Percentiles rank a stretch among this genome's conserved stretches.
Conservation (phyloP, 2,888 invertebrate species). For the Andricus quercusramuli region DNA sequence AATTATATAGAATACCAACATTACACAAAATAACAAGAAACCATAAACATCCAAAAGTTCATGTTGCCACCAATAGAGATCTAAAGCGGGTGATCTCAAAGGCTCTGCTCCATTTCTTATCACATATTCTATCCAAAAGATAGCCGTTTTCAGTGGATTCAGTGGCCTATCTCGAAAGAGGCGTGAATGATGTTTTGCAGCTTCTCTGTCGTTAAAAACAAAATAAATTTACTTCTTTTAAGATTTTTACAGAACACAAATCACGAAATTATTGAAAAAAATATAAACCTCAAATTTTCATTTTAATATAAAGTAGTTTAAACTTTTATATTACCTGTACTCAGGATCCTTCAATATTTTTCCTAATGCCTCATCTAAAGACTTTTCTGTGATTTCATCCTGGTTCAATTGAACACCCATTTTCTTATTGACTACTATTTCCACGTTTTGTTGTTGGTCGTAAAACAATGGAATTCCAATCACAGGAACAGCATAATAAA, state of each 20-base stretch:
- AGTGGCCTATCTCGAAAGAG: conserved; percentile 64
- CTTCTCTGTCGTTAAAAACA: conserved; percentile 48
- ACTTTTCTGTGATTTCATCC: conserved; percentile 57
- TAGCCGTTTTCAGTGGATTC: conserved; percentile 58
- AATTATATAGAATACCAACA: neutral
- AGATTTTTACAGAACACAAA: neutral
- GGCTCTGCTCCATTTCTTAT: conserved; percentile 64
- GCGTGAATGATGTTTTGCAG: conserved; percentile 11
- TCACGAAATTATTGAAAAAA: conserved; percentile 11
- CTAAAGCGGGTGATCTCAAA: conserved; percentile 61
- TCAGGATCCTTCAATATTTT: conserved; percentile 57
- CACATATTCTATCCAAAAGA: conserved; percentile 43
- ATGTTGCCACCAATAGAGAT: conserved; percentile 47
- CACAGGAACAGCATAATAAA: conserved; percentile 65
- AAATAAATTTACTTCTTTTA: neutral
- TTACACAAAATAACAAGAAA: neutral
- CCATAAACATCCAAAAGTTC: too few relatives aligned
- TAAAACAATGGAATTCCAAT: conserved; percentile 68
- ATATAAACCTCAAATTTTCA: neutral
- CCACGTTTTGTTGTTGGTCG: conserved; percentile 65
- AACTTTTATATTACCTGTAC: conserved; percentile 57
- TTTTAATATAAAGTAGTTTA: too few relatives aligned
- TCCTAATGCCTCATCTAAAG: conserved; percentile 59
- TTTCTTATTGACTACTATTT: conserved; percentile 52
- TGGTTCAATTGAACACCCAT: conserved; percentile 56